Evolutionary conservation across 2,113 vertebrate species (phyloP), one percentile per base, ranked within the genome.

Genomic region (Mastomys natalensis): DNA sequence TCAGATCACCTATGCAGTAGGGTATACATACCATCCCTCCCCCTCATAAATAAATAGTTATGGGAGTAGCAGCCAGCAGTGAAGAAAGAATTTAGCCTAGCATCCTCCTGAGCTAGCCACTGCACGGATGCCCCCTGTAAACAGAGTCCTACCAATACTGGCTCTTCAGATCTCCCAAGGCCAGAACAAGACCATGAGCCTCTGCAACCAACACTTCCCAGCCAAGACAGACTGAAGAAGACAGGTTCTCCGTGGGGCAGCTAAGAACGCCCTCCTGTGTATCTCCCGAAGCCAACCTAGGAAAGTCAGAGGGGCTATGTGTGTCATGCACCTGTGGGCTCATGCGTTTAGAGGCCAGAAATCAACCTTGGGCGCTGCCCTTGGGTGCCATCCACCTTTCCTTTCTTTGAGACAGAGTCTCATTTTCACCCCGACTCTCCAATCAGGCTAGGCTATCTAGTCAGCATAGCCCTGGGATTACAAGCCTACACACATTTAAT

Each of bases 81-180:
- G 96, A 94, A 93, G 94, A 96, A 15, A 37, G 9, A 5, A 90
- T 98, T 97, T 89, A 95, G 94, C 96, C 87, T 4, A 45, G 6
- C 2, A 81, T 92, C 95, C 91, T 97, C 92, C 91, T 94, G 97
- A 97, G 92, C 96, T 95, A 45, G 92, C 97, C 97, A 96, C 97
- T 98, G 91, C 95, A 96, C 94, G 90, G 91, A 96, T 37, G 43
- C 84, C 93, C 80, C 96, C 96, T 89, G 72, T 90, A 96, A 95
- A 96, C 93, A 96, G 51, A 94, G 91, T 86, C 84, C 94, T 94
- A 91, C 82, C 55, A 94, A 97, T 24, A 55, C 85, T 74, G 96
- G 90, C 81, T 95, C 82, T 91, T 97, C 43, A n/a, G 48, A 82
- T n/a, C 94, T 73, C 94, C 60, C 48, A 87, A 96, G 92, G 95